phyloP scores from a whole-genome alignment of 2,113 vertebrate genomes.

The Eptesicus fuscus region DNA sequence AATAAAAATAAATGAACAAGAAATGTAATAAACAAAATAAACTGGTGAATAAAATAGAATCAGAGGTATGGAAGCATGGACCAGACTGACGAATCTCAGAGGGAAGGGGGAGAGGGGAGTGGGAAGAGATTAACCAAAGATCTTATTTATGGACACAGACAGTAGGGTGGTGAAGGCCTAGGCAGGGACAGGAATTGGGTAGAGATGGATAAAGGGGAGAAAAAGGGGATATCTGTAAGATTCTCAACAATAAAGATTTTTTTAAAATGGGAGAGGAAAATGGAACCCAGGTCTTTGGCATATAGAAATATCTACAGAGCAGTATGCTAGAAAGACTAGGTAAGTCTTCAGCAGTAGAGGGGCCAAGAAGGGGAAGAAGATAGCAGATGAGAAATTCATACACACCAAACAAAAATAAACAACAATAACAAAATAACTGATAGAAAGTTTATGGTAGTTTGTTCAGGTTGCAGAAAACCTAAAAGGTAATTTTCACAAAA shows the following conservation, averaged over 20 bases:
- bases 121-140: background rate
- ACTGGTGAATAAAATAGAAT: background rate
- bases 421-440: background rate
- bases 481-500: background rate
- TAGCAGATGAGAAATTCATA: background rate
- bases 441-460: background rate
- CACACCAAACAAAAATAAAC: background rate
- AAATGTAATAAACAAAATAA: no score
- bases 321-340: background rate
- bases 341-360: background rate
- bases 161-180: no score
- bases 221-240: no score
- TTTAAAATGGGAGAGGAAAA: background rate
- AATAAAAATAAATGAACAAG: no score
- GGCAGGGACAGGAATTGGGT: no score
- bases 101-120: background rate
- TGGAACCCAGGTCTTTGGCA: background rate
- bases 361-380: background rate
- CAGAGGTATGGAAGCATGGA: background rate
- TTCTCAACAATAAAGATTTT: no score
- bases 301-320: background rate
- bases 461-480: background rate
- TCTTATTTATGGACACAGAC: no score
- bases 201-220: no score
- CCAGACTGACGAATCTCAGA: background rate